Base-by-base conservation (phyloP, 2,113 vertebrate genomes). In the Cacatua alba region DNA sequence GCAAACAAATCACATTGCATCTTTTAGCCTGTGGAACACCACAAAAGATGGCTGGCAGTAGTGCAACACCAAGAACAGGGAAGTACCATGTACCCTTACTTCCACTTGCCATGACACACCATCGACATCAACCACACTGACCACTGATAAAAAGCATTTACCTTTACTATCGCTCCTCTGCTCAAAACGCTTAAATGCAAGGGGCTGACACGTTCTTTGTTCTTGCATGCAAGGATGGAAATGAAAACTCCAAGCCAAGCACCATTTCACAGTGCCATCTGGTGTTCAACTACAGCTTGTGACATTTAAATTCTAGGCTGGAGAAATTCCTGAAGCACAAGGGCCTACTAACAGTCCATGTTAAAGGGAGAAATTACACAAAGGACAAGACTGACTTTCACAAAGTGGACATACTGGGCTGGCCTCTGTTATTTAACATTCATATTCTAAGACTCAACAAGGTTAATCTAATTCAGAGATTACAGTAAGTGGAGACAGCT, bases 201-300 rank as follows among this genome's bases (percentile, higher is more conserved):
- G 33, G 46, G 64, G 18, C 37, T 67, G 68, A 2, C 8, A 39
- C 49, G 10, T 16, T 51, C 94, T 88, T 78, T 86, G 88, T 29
- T 74, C 53, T 52, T 49, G 43, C 53, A 37, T 5, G 28, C 48
- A 65, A 8, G 4, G 52, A 19, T 0, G 21, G 53, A 39, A 71
- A 21, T 0, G n/a, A 53, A 26, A 70, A 53, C 24, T 13, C 37
- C 5, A 52, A 65, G 74, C 1, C 55, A n/a, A 44, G 77, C 57
- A 59, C 20, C 87, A 28, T 26, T 88, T 84, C 69, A 63, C 70
- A 95, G 77, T 88, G 96, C 89, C 96, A 86, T 31, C 88, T 94
- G 69, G 15, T 70, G 95, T 85, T 69, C 88, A 82, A 4, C 24
- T 49, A 21, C 29, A 80, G 82, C 69, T 48, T 19, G 57, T 62